phyloP scores from a whole-genome alignment of 2,888 invertebrate genomes.

The Chydorus sphaericus region DNA sequence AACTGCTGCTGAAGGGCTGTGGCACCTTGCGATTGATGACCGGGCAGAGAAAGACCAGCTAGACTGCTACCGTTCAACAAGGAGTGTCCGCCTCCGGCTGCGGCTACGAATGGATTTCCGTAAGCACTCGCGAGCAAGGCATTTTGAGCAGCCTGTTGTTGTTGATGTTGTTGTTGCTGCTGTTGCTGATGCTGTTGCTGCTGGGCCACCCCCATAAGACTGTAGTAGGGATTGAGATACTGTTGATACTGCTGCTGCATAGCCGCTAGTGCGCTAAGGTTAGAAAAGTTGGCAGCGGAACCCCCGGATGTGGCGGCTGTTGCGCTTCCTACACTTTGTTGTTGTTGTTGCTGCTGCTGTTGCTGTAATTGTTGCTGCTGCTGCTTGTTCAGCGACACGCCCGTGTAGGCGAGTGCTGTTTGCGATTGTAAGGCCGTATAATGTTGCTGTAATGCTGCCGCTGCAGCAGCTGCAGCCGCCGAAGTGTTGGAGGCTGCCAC shows the following conservation, averaged over 20 bases:
- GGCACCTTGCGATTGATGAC: not conserved
- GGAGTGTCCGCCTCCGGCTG: not conserved
- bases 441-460: not conserved
- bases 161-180: not conserved
- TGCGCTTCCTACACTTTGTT: no score
- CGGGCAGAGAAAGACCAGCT: not conserved
- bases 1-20: constrained; percentile 19
- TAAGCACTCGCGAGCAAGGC: not conserved
- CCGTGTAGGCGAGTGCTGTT: constrained; percentile 50
- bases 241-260: constrained; percentile 10
- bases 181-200: constrained; percentile 3
- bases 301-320: constrained; percentile 17
- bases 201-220: constrained; percentile 13
- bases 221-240: constrained; percentile 14
- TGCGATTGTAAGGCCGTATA: constrained; percentile 23
- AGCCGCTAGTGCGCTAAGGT: not conserved
- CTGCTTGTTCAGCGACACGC: constrained; percentile 43
- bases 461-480: not conserved
- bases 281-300: constrained; percentile 2
- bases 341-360: constrained; percentile 15
- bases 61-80: not conserved
- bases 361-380: constrained; percentile 16
- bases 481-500: constrained; percentile 1
- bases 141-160: not conserved
- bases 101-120: not conserved